Conservation (phyloP, 2,797 vertebrate genomes). For the Spondyliosoma cantharus region DNA sequence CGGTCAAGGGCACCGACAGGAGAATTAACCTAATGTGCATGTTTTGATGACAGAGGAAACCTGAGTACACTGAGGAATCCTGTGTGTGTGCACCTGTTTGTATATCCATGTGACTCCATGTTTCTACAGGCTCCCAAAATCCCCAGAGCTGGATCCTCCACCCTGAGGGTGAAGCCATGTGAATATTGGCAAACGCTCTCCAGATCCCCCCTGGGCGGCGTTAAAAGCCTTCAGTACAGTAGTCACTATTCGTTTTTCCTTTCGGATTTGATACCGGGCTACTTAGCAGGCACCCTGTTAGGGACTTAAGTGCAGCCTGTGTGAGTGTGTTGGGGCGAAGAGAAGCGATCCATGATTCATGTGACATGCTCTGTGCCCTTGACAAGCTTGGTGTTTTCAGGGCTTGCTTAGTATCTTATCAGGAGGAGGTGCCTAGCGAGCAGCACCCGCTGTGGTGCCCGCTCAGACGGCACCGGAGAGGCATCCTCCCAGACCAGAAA, state of each 20-base stretch:
- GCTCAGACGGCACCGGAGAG: constrained; percentile 40
- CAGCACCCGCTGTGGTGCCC: constrained; percentile 37
- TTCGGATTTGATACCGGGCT: constrained; percentile 64
- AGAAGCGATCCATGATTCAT: constrained; percentile 72
- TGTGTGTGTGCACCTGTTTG: not conserved
- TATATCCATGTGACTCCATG: constrained; percentile 37
- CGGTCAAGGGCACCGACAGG: no score
- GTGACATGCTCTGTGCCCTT: constrained; percentile 58
- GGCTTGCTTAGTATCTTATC: constrained; percentile 74
- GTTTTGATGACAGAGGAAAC: no score
- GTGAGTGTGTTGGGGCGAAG: not conserved
- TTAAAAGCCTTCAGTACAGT: constrained; percentile 64
- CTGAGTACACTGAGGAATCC: no score
- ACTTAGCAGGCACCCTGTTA: constrained; percentile 50
- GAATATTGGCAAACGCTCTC: constrained; percentile 67
- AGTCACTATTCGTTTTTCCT: constrained; percentile 59
- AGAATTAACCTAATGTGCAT: no score
- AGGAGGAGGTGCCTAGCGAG: constrained; percentile 34
- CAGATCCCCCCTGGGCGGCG: constrained; percentile 37
- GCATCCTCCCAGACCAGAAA: constrained; percentile 58
- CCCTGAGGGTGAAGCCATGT: constrained; percentile 47
- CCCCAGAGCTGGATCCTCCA: constrained; percentile 47
- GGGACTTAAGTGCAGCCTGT: constrained; percentile 39
- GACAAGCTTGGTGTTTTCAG: constrained; percentile 67
- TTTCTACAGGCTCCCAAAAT: constrained; percentile 59